Conservation (phyloP, 2,888 invertebrate species). For the Cynaeus angustus region DNA sequence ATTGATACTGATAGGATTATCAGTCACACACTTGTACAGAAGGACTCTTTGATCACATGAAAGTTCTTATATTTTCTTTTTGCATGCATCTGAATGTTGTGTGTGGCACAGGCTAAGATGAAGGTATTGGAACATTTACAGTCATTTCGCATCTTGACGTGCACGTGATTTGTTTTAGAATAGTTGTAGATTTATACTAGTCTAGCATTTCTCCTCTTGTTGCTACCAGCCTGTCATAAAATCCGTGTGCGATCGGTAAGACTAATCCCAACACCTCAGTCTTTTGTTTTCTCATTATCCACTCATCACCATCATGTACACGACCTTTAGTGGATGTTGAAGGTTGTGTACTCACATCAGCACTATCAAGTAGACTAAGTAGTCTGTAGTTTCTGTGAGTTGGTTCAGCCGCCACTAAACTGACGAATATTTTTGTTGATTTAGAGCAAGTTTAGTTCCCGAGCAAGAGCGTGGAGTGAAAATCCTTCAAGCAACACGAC, state of each 20-base stretch:
- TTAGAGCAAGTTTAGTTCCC: conserved; percentile 87
- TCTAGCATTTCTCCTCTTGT: conserved; percentile 14
- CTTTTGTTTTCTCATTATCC: conserved; percentile 1
- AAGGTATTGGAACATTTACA: conserved; percentile 75
- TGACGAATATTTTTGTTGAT: conserved; percentile 54
- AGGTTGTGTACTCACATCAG: conserved; percentile 8
- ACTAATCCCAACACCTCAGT: conserved; percentile 10
- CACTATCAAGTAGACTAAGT: conserved; percentile 2
- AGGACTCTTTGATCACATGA: conserved; percentile 46
- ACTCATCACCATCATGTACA: conserved; percentile 4
- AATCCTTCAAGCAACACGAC: conserved; percentile 73
- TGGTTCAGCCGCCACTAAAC: not conserved
- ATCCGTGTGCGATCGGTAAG: not conserved
- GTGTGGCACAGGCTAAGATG: conserved; percentile 83
- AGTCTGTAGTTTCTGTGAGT: conserved; percentile 27
- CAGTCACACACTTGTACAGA: conserved; percentile 47
- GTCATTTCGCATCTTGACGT: conserved; percentile 64
- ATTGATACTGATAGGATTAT: conserved; percentile 19
- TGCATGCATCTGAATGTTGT: conserved; percentile 83
- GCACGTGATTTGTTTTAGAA: conserved; percentile 48
- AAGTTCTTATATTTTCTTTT: conserved; percentile 66
- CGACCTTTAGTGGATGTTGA: conserved; percentile 1
- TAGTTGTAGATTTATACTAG: conserved; percentile 33
- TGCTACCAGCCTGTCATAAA: conserved; percentile 12
- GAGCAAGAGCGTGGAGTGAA: conserved; percentile 88